These are phyloP conservation scores for Ochlodes sylvanus DNA, from an alignment of 2,888 invertebrate species.

Conservation along the genomic window DNA sequence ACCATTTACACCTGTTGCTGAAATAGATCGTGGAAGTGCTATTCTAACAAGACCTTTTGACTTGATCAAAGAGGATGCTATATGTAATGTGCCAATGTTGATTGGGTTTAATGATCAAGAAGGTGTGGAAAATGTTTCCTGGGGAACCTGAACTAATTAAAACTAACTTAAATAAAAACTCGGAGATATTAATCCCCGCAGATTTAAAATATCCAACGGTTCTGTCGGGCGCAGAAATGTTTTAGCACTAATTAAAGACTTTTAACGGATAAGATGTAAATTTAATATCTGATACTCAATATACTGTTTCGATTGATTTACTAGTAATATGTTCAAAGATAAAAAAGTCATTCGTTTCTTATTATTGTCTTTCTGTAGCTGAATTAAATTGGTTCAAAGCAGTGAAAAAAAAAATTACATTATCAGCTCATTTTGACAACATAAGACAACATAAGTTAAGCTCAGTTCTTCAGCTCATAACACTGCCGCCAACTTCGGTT, in stretches of 20 bases:
- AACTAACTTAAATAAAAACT: slow-evolving; percentile 35
- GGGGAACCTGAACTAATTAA: slow-evolving; percentile 40
- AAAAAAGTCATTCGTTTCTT: slow-evolving; percentile 40
- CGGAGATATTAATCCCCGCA: slow-evolving; percentile 50
- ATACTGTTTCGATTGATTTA: slow-evolving; percentile 40
- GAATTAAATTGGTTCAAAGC: slow-evolving; percentile 8
- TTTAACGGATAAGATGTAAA: slow-evolving; percentile 47
- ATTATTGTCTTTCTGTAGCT: slow-evolving; percentile 45
- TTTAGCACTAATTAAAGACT: slow-evolving; percentile 46
- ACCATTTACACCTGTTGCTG: slow-evolving; percentile 66
- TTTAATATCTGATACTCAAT: slow-evolving; percentile 45
- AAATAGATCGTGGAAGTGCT: slow-evolving; percentile 52
- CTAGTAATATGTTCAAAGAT: slow-evolving; percentile 39
- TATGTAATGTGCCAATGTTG: slow-evolving; percentile 61
- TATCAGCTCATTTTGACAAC: slow-evolving; percentile 9
- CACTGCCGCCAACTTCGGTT: too few species aligned
- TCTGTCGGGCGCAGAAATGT: slow-evolving; percentile 44
- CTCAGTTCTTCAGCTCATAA: too few species aligned
- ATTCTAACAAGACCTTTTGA: slow-evolving; percentile 61
- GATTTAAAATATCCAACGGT: slow-evolving; percentile 49
- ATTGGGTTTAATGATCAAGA: slow-evolving; percentile 66
- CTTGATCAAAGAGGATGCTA: slow-evolving; percentile 55
- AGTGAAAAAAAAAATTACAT: background rate
- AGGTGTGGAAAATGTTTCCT: slow-evolving; percentile 50
- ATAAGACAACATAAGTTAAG: too few species aligned